These are phyloP conservation scores for Prionace glauca DNA, from an alignment of 2,797 vertebrate genomes.

Conservation along the genomic window DNA sequence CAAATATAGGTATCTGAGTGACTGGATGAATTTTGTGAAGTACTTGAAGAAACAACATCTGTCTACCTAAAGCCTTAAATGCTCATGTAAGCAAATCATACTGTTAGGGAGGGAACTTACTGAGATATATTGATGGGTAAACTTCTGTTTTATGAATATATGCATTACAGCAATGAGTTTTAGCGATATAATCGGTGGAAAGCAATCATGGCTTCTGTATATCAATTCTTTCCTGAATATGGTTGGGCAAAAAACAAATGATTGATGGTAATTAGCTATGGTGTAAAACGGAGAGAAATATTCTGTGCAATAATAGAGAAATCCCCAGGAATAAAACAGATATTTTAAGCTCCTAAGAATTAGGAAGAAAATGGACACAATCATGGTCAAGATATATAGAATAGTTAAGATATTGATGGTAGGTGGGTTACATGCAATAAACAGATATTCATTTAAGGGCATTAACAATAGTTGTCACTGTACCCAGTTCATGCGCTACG, in stretches of 20 bases:
- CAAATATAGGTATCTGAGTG: neutral
- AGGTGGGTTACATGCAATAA: neutral
- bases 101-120: neutral
- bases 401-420: neutral
- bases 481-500: slow-evolving; percentile 88
- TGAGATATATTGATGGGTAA: neutral
- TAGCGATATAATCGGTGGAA: neutral
- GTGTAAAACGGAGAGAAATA: neutral
- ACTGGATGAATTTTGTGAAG: neutral
- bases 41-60: neutral
- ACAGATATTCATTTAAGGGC: neutral
- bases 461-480: slow-evolving; percentile 38
- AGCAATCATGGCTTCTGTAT: neutral
- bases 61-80: neutral
- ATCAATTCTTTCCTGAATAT: neutral
- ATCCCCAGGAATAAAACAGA: neutral
- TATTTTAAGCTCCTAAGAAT: neutral
- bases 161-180: neutral
- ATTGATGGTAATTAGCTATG: neutral
- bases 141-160: neutral
- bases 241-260: neutral
- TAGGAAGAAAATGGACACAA: neutral
- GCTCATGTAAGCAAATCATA: neutral
- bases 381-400: neutral
- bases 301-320: neutral